Evolutionary conservation across 2,888 invertebrate genomes (phyloP).

Genomic region (Drosophila algonquin): DNA sequence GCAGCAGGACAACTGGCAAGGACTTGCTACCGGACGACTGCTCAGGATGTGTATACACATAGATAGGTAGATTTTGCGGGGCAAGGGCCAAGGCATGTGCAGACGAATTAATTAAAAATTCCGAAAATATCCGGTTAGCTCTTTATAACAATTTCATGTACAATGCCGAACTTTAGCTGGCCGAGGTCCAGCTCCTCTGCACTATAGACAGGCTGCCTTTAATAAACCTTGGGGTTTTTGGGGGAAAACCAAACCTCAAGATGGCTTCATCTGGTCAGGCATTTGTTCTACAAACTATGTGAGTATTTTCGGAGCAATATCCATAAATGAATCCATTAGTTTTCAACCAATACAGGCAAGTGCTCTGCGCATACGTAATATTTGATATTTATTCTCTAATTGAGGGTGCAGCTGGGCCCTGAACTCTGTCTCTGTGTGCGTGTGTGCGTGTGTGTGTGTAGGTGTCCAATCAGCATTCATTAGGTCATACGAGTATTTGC

Average conservation of each 20-base stretch:
- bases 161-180: slow-evolving; percentile 35
- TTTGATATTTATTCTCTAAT: slow-evolving; percentile 56
- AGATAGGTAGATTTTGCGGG: slow-evolving; percentile 36
- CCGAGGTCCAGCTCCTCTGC: slow-evolving; percentile 19
- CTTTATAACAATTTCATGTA: slow-evolving; percentile 77
- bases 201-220: slow-evolving; percentile 4
- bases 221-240: slow-evolving; percentile 9
- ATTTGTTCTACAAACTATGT: slow-evolving; percentile 28
- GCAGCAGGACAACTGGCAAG: slow-evolving; percentile 55
- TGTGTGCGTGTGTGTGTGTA: not conserved
- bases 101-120: slow-evolving; percentile 80
- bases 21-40: slow-evolving; percentile 51
- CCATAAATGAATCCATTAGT: slow-evolving; percentile 46
- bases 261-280: slow-evolving; percentile 34
- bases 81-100: slow-evolving; percentile 32
- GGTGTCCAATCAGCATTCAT: not conserved
- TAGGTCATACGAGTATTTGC: not conserved
- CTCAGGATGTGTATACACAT: slow-evolving; percentile 65
- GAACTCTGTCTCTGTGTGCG: not conserved
- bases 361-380: slow-evolving; percentile 48
- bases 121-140: slow-evolving; percentile 79
- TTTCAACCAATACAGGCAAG: slow-evolving; percentile 11
- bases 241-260: slow-evolving; percentile 14
- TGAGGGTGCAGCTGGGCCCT: slow-evolving; percentile 47
- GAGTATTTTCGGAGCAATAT: slow-evolving; percentile 36